Evolutionary conservation across 2,888 invertebrate genomes (phyloP).

Genomic region (Standfussiana lucernea): DNA sequence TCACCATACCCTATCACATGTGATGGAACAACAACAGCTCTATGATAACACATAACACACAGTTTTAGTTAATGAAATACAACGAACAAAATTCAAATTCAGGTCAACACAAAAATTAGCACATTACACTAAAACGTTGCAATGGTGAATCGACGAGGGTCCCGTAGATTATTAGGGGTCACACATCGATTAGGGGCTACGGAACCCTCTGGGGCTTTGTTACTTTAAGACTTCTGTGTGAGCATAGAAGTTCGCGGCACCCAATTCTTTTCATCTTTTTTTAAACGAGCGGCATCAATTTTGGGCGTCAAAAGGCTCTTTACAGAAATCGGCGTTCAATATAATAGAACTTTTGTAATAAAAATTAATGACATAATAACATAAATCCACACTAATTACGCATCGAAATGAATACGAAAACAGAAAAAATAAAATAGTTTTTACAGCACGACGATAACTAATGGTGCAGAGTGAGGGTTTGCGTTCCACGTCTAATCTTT

Average conservation of each 20-base stretch:
- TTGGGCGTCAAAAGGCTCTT: constrained; percentile 81
- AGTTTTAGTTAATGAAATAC: constrained; percentile 89
- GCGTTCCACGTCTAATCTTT: constrained; percentile 85
- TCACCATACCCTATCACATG: constrained; percentile 75
- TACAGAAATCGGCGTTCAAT: constrained; percentile 84
- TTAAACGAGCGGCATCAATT: constrained; percentile 61
- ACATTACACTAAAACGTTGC: constrained; percentile 89
- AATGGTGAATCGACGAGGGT: constrained; percentile 85
- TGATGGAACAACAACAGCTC: constrained; percentile 87
- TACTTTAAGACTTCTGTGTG: constrained; percentile 82
- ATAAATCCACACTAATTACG: constrained; percentile 90
- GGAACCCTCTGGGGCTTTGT: constrained; percentile 84
- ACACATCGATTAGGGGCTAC: constrained; percentile 79
- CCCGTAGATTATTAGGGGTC: constrained; percentile 82
- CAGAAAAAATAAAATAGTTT: constrained; percentile 86
- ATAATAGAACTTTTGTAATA: constrained; percentile 57
- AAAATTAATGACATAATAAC: constrained; percentile 87
- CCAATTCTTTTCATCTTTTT: constrained; percentile 72
- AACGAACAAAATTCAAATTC: constrained; percentile 90
- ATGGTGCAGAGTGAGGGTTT: constrained; percentile 88
- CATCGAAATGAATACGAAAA: constrained; percentile 88
- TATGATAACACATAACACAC: constrained; percentile 90
- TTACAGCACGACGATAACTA: constrained; percentile 90
- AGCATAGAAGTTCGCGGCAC: constrained; percentile 77
- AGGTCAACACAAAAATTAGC: constrained; percentile 88